phyloP scores from a whole-genome alignment of 1,140 invertebrate species.

The Magallana angulata region DNA sequence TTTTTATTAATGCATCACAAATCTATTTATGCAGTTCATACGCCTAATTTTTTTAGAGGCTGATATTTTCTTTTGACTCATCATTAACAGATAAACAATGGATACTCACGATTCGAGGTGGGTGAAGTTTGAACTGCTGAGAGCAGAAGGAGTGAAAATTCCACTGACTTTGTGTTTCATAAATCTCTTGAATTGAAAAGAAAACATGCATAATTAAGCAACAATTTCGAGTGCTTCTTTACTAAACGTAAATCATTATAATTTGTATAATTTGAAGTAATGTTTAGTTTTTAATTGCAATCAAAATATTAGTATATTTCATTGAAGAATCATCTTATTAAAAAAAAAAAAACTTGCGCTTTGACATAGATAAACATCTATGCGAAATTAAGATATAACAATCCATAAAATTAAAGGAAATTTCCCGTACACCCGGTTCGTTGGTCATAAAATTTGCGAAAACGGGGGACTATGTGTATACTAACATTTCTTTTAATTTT shows the following conservation, averaged over 20 bases:
- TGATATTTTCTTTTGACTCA: neutral
- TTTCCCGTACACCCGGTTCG: too few species aligned
- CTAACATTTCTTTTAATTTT: neutral
- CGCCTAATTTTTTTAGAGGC: too few species aligned
- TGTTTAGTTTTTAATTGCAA: too few species aligned
- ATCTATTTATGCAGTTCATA: too few species aligned
- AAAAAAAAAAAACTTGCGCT: too few species aligned
- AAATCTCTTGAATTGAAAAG: conserved; percentile 46
- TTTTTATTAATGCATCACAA: too few species aligned
- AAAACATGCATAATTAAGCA: neutral
- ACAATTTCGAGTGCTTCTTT: neutral
- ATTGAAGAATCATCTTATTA: too few species aligned
- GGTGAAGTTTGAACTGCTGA: conserved; percentile 1
- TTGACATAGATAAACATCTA: too few species aligned
- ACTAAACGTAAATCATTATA: neutral
- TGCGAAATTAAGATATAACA: too few species aligned
- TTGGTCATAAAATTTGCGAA: neutral
- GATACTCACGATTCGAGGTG: conserved; percentile 49
- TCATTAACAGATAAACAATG: neutral
- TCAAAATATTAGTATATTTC: too few species aligned
- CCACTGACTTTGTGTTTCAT: conserved; percentile 46
- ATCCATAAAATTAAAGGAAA: neutral
- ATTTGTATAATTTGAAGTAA: too few species aligned
- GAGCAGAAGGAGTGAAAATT: conserved; percentile 22
- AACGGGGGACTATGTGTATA: too few species aligned